These are phyloP conservation scores for Aphis craccivora DNA, from an alignment of 1,140 invertebrate species.

Conservation along the genomic window DNA sequence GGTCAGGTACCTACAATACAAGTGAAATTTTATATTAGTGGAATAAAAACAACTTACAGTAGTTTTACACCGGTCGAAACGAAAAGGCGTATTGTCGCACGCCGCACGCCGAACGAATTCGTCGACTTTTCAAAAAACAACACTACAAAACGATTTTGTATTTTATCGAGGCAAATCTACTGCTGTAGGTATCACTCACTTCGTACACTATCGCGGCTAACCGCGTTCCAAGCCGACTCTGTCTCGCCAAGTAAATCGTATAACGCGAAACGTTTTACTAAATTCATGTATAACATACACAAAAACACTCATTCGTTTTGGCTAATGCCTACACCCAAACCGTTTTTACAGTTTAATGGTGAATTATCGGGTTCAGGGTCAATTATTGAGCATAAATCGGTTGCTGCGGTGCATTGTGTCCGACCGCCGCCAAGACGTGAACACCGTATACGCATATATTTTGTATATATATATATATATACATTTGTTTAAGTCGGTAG, in stretches of 20 bases:
- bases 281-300: neutral
- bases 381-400: slow-evolving; percentile 19
- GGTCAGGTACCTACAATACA: neutral
- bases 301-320: slow-evolving; percentile 14
- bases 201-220: neutral
- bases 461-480: neutral
- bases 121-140: neutral
- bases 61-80: neutral
- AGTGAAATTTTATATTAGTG: neutral
- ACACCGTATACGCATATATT: neutral
- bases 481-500: neutral
- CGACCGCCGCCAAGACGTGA: neutral
- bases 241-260: slow-evolving; percentile 13
- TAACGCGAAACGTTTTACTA: slow-evolving; percentile 36
- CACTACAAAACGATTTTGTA: neutral
- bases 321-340: neutral
- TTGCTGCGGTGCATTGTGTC: slow-evolving; percentile 35
- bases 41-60: neutral
- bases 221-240: neutral
- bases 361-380: slow-evolving; percentile 40
- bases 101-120: neutral
- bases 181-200: neutral
- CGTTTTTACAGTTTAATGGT: slow-evolving; percentile 21
- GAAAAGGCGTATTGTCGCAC: neutral
- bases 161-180: neutral